Evolutionary conservation across 2,113 vertebrate species (phyloP).

Genomic region (Apistogramma diplotaenia): DNA sequence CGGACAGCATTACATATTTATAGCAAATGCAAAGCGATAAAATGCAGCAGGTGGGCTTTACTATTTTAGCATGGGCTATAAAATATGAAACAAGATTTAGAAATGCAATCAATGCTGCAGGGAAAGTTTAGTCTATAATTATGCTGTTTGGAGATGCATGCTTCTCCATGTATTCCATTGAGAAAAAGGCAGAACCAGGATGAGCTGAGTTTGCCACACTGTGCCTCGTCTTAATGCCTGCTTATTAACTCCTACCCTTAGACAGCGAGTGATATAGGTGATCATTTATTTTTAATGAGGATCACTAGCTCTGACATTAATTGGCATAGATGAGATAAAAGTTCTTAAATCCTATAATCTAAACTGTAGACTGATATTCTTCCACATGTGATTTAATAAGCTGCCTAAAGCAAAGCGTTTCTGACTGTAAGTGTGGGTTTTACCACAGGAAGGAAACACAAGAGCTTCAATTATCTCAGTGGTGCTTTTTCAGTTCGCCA

Average conservation of each 20-base stretch:
- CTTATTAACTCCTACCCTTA: constrained; percentile 4
- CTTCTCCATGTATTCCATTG: constrained; percentile 4
- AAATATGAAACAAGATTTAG: constrained; percentile 42
- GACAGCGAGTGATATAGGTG: neutral
- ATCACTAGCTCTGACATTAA: neutral
- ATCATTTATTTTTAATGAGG: neutral
- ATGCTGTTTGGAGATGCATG: constrained; percentile 19
- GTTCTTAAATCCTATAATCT: neutral
- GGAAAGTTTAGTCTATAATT: constrained; percentile 57
- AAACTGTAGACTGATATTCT: neutral
- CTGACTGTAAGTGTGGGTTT: constrained; percentile 29
- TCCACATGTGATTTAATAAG: constrained; percentile 1
- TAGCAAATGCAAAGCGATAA: constrained; percentile 49
- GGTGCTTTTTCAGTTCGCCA: constrained; percentile 43
- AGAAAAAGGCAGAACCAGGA: neutral
- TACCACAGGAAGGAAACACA: constrained; percentile 35
- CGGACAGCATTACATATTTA: constrained; percentile 7
- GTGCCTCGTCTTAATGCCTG: neutral
- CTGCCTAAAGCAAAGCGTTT: neutral
- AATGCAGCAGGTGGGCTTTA: constrained; percentile 38
- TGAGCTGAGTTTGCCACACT: neutral
- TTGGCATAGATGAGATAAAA: neutral
- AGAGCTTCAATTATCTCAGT: constrained; percentile 52
- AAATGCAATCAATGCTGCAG: constrained; percentile 50
- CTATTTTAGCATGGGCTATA: constrained; percentile 51